phyloP scores from a whole-genome alignment of 2,113 vertebrate species.

The Brachyistius frenatus region DNA sequence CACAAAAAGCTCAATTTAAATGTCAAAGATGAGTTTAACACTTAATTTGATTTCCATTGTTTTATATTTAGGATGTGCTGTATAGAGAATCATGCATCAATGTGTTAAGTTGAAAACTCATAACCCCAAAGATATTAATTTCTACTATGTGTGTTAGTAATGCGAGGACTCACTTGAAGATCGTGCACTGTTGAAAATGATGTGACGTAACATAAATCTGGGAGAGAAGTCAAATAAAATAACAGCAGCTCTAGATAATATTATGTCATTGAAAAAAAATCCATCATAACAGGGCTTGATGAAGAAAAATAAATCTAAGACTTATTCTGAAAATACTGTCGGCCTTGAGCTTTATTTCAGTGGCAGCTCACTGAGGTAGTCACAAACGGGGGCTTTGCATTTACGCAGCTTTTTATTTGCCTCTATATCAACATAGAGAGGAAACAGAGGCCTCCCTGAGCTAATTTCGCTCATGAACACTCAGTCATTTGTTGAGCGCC shows the following conservation, averaged over 20 bases:
- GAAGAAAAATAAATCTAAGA: constrained; percentile 20
- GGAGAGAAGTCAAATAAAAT: background rate
- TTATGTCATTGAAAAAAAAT: background rate
- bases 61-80: background rate
- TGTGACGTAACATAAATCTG: background rate
- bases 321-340: constrained; percentile 6
- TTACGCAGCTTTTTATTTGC: constrained; percentile 70
- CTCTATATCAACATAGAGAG: constrained; percentile 71
- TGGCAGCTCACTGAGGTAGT: constrained; percentile 36
- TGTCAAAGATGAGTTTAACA: background rate
- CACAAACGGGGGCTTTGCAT: constrained; percentile 46
- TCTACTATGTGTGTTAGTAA: too few species aligned
- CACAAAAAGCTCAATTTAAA: background rate
- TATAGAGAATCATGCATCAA: background rate
- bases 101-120: too few species aligned
- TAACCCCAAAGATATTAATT: too few species aligned
- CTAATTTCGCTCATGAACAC: constrained; percentile 76
- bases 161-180: background rate
- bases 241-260: background rate
- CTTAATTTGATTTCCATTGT: background rate
- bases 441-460: constrained; percentile 73
- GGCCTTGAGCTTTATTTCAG: constrained; percentile 37
- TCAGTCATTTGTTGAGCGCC: constrained; percentile 76
- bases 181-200: background rate
- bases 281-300: background rate